Evolutionary conservation across 2,113 vertebrate species (phyloP).

Genomic region (Erythrolamprus reginae): DNA sequence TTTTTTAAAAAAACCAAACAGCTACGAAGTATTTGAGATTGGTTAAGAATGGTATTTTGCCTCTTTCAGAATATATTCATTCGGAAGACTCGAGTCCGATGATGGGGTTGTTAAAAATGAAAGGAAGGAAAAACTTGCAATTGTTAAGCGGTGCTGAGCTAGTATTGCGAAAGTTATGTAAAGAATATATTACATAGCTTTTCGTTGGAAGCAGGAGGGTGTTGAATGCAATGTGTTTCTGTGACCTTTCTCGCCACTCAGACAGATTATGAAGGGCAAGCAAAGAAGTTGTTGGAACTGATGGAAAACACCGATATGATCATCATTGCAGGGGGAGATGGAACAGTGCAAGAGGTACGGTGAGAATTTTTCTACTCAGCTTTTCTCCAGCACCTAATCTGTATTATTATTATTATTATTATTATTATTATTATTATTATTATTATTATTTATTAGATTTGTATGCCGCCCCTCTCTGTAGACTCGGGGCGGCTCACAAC

Average conservation of each 20-base stretch:
- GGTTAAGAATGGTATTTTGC: conserved; percentile 35
- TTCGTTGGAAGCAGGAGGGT: not conserved
- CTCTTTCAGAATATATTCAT: conserved; percentile 11
- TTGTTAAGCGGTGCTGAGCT: conserved; percentile 11
- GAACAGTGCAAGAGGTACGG: conserved; percentile 90
- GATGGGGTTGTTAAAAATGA: not conserved
- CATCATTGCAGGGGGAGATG: conserved; percentile 93
- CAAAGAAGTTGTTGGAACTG: conserved; percentile 91
- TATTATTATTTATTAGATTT: too few relatives aligned
- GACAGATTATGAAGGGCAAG: conserved; percentile 98
- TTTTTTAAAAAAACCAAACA: not conserved
- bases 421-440: too few relatives aligned
- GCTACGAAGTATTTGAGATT: conserved; percentile 21
- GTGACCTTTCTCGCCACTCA: conserved; percentile 59
- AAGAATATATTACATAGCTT: not conserved
- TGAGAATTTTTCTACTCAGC: not conserved
- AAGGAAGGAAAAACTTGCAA: conserved; percentile 8
- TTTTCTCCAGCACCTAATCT: not conserved
- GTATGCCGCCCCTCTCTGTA: too few relatives aligned
- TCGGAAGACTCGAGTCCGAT: conserved; percentile 11
- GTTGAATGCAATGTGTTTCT: conserved; percentile 9
- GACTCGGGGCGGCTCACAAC: too few relatives aligned
- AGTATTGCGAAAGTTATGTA: conserved; percentile 2
- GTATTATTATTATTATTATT: too few relatives aligned
- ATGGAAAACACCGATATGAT: conserved; percentile 91